These are phyloP conservation scores for Caenorhabditis latens DNA, from an alignment of 1,140 invertebrate genomes.

Conservation along the genomic window DNA sequence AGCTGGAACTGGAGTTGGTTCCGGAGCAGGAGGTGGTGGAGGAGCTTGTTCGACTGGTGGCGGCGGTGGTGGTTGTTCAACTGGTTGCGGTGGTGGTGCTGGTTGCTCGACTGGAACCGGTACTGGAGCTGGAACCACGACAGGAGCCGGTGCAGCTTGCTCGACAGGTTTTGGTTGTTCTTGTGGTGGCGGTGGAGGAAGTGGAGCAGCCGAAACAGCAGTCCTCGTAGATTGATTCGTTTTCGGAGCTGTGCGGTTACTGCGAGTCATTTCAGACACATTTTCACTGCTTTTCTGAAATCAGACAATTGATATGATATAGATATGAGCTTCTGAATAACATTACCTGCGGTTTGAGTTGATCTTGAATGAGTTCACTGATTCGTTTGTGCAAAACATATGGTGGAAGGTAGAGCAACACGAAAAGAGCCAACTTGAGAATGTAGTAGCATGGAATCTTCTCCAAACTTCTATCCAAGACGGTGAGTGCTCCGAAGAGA, in stretches of 20 bases:
- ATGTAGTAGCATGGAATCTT: slow-evolving; percentile 50
- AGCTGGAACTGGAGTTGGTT: slow-evolving; percentile 5
- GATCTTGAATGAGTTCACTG: slow-evolving; percentile 14
- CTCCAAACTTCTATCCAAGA: slow-evolving; percentile 26
- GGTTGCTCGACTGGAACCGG: slow-evolving; percentile 12
- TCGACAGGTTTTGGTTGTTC: not conserved
- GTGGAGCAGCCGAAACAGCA: slow-evolving; percentile 10
- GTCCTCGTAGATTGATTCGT: slow-evolving; percentile 15
- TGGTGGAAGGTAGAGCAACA: slow-evolving; percentile 40
- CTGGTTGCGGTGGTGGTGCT: not conserved
- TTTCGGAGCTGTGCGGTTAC: not conserved
- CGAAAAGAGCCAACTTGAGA: slow-evolving; percentile 32
- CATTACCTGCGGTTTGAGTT: not conserved
- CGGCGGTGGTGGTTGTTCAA: not conserved
- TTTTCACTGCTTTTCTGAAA: slow-evolving; percentile 24
- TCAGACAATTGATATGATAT: not conserved
- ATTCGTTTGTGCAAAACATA: slow-evolving; percentile 21
- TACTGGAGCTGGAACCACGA: not conserved
- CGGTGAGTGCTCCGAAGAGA: slow-evolving; percentile 13
- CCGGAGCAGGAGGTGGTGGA: not conserved
- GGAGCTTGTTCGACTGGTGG: not conserved
- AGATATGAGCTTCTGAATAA: not conserved
- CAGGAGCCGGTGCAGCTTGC: not conserved
- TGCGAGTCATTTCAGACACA: not conserved
- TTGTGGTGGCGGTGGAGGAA: not conserved